Percentiles rank a stretch among this genome's conserved stretches.
These are phyloP conservation scores for Sprattus sprattus DNA, from an alignment of 2,113 vertebrate species.

Conservation along the genomic window DNA sequence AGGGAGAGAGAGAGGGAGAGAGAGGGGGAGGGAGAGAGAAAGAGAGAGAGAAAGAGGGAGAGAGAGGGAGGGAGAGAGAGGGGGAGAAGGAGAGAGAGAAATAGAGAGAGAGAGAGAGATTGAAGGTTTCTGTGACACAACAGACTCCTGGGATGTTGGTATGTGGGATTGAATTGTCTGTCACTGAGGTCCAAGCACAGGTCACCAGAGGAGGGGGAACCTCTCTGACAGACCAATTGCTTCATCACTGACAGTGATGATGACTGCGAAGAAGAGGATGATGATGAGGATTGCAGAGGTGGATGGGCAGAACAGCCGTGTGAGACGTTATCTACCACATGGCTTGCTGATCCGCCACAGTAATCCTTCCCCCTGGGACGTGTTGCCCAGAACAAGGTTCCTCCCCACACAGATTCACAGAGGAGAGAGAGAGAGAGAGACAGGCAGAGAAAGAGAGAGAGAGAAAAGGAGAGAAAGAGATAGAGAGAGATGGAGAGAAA, in stretches of 20 bases:
- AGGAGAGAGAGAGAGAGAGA: neutral
- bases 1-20: constrained; percentile 8
- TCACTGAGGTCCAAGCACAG: too few species aligned
- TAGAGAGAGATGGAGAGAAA: neutral
- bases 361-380: constrained; percentile 2
- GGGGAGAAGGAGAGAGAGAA: constrained; percentile 1
- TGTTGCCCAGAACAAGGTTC: neutral
- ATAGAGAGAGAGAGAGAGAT: neutral
- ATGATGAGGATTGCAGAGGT: neutral
- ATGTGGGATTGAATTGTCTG: too few species aligned
- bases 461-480: neutral
- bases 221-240: too few species aligned
- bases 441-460: constrained; percentile 4
- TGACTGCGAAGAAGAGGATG: neutral
- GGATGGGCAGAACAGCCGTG: neutral
- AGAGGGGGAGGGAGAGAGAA: neutral
- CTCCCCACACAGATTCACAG: neutral
- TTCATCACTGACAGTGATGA: neutral
- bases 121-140: too few species aligned
- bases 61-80: constrained; percentile 7
- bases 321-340: neutral
- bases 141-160: too few species aligned
- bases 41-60: neutral
- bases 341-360: neutral
- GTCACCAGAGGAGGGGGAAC: too few species aligned